Percentiles rank a stretch among this genome's conserved stretches.
phyloP scores from a whole-genome alignment of 2,888 invertebrate genomes.

The Linnaemya vulpina region DNA sequence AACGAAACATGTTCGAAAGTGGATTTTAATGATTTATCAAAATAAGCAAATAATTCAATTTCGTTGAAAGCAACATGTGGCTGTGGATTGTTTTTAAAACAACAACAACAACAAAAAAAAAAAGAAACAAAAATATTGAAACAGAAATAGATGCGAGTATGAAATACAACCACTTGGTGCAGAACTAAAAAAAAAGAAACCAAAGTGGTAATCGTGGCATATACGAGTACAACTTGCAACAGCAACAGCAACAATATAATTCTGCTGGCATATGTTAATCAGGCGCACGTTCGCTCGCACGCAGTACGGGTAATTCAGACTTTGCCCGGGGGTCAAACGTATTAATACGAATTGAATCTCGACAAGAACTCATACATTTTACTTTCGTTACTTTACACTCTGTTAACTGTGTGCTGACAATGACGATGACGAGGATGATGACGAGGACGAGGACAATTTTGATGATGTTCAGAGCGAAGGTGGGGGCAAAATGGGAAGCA shows the following conservation, averaged over 20 bases:
- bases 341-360: constrained; percentile 82
- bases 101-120: too few relatives aligned
- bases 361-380: constrained; percentile 72
- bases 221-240: constrained; percentile 26
- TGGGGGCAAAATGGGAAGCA: background rate
- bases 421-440: constrained; percentile 14
- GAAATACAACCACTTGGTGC: constrained; percentile 53
- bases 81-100: constrained; percentile 33
- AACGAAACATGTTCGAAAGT: constrained; percentile 41
- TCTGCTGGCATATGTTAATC: constrained; percentile 83
- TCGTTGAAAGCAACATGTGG: constrained; percentile 68
- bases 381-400: constrained; percentile 49
- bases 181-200: constrained; percentile 4
- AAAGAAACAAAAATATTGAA: too few relatives aligned
- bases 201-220: background rate
- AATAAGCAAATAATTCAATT: constrained; percentile 80
- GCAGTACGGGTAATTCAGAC: constrained; percentile 72
- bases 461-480: background rate
- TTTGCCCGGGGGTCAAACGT: constrained; percentile 80
- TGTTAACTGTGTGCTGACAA: constrained; percentile 43
- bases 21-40: constrained; percentile 78
- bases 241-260: constrained; percentile 74
- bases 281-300: constrained; percentile 79
- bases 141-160: constrained; percentile 32
- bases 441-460: background rate